Conservation (phyloP, 2,888 invertebrate genomes). For the Spicauda simplicius region DNA sequence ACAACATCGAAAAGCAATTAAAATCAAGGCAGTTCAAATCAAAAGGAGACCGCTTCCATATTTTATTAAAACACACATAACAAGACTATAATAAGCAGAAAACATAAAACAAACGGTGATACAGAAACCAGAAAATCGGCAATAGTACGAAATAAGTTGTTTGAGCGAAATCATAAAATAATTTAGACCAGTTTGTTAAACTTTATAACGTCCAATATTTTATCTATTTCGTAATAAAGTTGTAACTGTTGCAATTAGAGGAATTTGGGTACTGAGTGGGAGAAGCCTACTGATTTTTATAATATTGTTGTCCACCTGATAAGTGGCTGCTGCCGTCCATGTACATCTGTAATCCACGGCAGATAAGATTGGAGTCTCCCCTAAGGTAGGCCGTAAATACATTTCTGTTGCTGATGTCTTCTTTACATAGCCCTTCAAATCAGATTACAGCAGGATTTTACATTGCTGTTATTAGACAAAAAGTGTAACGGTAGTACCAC, state of each 20-base stretch:
- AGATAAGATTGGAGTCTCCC: too few relatives aligned
- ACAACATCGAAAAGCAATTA: slow-evolving; percentile 17
- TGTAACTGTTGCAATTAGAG: slow-evolving; percentile 1
- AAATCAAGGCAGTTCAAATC: slow-evolving; percentile 17
- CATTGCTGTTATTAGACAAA: too few relatives aligned
- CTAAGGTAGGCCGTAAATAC: too few relatives aligned
- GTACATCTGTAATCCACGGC: too few relatives aligned
- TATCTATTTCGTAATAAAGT: slow-evolving; percentile 14
- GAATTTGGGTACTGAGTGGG: not conserved
- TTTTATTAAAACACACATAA: slow-evolving; percentile 22
- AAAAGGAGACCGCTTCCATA: slow-evolving; percentile 8
- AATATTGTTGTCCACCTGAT: too few relatives aligned
- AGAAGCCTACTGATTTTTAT: too few relatives aligned
- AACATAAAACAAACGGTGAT: slow-evolving; percentile 15
- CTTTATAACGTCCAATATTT: slow-evolving; percentile 18
- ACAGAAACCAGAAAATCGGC: slow-evolving; percentile 12
- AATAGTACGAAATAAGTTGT: slow-evolving; percentile 19
- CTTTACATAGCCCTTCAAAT: too few relatives aligned
- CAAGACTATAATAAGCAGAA: slow-evolving; percentile 15
- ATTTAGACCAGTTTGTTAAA: slow-evolving; percentile 16
- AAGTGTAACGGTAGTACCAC: too few relatives aligned
- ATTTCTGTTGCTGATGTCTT: too few relatives aligned
- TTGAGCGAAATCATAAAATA: slow-evolving; percentile 24
- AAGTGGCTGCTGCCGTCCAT: too few relatives aligned
- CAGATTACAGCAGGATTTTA: too few relatives aligned